A percentile compares a stretch with the other conserved stretches of the same genome.
phyloP scores from a whole-genome alignment of 2,113 vertebrate species.

The Odocoileus hemionus region DNA sequence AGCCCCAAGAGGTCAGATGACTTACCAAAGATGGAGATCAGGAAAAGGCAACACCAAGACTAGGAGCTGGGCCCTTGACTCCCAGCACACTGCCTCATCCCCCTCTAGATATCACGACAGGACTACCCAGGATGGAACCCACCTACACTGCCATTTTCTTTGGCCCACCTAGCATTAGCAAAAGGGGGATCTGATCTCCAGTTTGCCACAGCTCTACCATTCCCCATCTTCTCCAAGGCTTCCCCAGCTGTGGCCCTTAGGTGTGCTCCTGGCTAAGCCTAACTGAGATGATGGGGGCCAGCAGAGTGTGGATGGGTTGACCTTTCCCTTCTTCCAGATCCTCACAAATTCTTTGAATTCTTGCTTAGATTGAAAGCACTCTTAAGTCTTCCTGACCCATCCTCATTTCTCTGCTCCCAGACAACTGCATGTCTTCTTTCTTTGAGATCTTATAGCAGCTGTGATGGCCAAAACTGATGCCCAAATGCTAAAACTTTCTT shows the following conservation, averaged over 20 bases:
- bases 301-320: not conserved
- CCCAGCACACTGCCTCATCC: not conserved
- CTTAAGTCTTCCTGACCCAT: not conserved
- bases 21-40: not conserved
- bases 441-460: not conserved
- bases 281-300: not conserved
- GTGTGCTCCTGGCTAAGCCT: not conserved
- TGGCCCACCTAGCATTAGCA: not conserved
- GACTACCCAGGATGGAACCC: not conserved
- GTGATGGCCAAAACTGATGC: not conserved
- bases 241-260: not conserved
- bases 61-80: not conserved
- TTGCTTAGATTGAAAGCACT: not conserved
- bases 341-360: not conserved
- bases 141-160: not conserved
- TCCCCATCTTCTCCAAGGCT: not conserved
- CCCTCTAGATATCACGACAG: not conserved
- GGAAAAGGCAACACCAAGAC: not conserved
- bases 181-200: not conserved
- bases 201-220: not conserved
- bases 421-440: not conserved
- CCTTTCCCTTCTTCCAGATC: not conserved
- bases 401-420: not conserved
- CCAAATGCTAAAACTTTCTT: not conserved
- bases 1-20: not conserved